phyloP scores from a whole-genome alignment of 2,797 vertebrate genomes.

The Poeciliopsis turneri region DNA sequence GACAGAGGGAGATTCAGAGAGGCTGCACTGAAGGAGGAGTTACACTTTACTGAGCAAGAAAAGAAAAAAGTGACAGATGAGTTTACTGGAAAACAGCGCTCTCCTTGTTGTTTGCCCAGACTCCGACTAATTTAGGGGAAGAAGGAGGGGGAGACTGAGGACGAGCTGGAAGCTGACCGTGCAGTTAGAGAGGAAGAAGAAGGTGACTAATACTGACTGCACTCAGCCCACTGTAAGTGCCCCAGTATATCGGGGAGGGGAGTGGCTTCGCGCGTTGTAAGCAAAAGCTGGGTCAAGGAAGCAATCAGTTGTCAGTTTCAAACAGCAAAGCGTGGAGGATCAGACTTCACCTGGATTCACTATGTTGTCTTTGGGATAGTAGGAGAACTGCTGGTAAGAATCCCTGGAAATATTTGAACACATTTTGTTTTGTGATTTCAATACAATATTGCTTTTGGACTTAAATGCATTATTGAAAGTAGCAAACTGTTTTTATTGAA shows the following conservation, averaged over 20 bases:
- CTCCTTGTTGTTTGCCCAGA: conserved; percentile 70
- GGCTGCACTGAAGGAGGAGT: conserved; percentile 45
- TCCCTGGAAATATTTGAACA: not conserved
- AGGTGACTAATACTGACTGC: conserved; percentile 77
- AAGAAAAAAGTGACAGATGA: conserved; percentile 14
- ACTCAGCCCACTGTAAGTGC: conserved; percentile 62
- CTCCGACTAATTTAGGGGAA: conserved; percentile 77
- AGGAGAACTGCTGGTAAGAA: conserved; percentile 63
- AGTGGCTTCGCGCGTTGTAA: conserved; percentile 49
- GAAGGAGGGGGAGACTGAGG: conserved; percentile 66
- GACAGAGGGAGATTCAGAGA: conserved; percentile 16
- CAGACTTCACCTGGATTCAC: conserved; percentile 46
- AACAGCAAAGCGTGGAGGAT: conserved; percentile 53
- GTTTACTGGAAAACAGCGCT: conserved; percentile 52
- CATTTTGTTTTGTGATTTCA: conserved; percentile 5
- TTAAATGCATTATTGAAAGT: not conserved
- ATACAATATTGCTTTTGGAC: not conserved
- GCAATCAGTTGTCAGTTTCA: conserved; percentile 23
- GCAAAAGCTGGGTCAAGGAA: conserved; percentile 29
- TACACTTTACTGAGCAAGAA: conserved; percentile 18
- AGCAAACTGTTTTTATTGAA: conserved; percentile 3
- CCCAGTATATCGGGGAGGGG: conserved; percentile 37
- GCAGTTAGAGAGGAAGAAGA: conserved; percentile 48
- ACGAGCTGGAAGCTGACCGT: conserved; percentile 65
- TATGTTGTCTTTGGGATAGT: conserved; percentile 63